Evolutionary conservation across 2,888 invertebrate genomes (phyloP), one percentile per base, ranked within the genome.

Genomic region (Phaonia tiefii): DNA sequence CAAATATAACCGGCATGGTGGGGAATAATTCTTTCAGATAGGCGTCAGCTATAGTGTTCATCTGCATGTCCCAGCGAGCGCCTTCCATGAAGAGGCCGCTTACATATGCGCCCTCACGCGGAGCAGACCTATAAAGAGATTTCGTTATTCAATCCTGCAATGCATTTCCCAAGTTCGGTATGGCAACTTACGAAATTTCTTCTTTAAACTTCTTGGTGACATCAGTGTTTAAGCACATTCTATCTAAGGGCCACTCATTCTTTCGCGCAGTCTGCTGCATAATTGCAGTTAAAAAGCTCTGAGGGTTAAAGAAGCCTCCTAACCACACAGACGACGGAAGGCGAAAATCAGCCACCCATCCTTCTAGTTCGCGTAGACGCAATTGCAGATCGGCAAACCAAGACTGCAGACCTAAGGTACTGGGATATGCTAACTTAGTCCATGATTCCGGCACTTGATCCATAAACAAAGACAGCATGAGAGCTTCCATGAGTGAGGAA

Each of bases 181-280:
- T 26, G 1, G 8, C 7, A 1, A 86, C 91, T 91, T 91, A 95
- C 93, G 93, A 94, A 89, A 98, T 95, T 87, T 98, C 98, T 77
- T 96, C 95, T 84, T 95, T 94, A 39, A 91, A 92, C 89, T 96
- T 98, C 91, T 98, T 98, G 5, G 98, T 98, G 39, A 98, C 98
- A 89, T 98, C 98, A 87, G 97, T 98, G 90, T 96, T 95, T 56
- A 98, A 93, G 88, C 97, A 97, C 98, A 98, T 98, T 90, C 97
- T 96, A 91, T 98, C 98, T 79, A 98, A 92, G 0, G 98, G 98
- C 96, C 98, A 97, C 90, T 98, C 98, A 90, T 98, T 98, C 91
- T 96, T 98, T 60, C 98, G 93, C 0, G 98, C 98, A 71, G 98
- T 98, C 91, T 97, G 97, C 91, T 99, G 98, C 98, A 98, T 98